Evolutionary conservation across 2,888 invertebrate genomes (phyloP).

Genomic region (Microplitis deprimator): DNA sequence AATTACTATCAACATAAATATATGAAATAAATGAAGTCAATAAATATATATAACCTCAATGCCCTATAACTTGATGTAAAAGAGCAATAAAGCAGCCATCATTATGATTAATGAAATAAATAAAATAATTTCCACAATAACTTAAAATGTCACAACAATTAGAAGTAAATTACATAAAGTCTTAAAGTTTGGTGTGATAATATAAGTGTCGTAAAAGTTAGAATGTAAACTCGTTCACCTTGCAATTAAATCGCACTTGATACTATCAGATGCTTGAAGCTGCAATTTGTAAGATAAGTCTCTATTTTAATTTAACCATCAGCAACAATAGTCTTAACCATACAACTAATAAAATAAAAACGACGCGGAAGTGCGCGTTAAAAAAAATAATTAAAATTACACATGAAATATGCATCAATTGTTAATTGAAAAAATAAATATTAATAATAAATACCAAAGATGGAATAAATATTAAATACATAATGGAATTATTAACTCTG

Average conservation of each 20-base stretch:
- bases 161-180: slow-evolving; percentile 7
- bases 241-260: slow-evolving; percentile 45
- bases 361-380: neutral
- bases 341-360: too few species aligned
- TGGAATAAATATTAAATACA: neutral
- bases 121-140: neutral
- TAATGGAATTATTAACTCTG: neutral
- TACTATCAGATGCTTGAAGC: slow-evolving; percentile 30
- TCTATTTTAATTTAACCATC: neutral
- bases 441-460: neutral
- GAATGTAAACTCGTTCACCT: slow-evolving; percentile 46
- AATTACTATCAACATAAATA: neutral
- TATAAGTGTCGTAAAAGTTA: slow-evolving; percentile 32
- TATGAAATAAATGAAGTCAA: neutral
- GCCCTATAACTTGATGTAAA: neutral
- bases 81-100: neutral
- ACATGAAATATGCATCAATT: slow-evolving; percentile 4
- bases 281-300: slow-evolving; percentile 16
- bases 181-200: slow-evolving; percentile 2
- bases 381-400: neutral
- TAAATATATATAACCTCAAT: neutral
- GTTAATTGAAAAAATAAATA: slow-evolving; percentile 5
- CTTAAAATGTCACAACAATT: neutral
- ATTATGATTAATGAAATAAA: neutral
- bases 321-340: too few species aligned